Percentiles rank a stretch among this genome's conserved stretches.
Conservation (phyloP, 2,888 invertebrate genomes). For the Aleiodes leptofemur region DNA sequence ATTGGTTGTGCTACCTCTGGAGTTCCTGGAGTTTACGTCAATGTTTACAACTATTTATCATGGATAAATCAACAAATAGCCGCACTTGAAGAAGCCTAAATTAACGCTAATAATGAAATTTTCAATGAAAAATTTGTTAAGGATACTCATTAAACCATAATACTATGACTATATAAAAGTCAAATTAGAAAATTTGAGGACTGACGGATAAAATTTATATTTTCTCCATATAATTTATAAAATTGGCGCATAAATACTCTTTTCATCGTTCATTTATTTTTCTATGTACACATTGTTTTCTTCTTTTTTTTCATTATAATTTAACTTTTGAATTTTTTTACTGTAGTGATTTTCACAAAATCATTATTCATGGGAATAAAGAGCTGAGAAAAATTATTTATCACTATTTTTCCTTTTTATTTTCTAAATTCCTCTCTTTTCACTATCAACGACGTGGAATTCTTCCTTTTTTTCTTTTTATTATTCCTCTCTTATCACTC, state of each 20-base stretch:
- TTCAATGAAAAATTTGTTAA: not conserved
- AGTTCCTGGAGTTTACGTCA: conserved; percentile 87
- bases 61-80: conserved; percentile 71
- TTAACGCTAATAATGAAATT: not conserved
- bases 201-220: conserved; percentile 62
- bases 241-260: conserved; percentile 61
- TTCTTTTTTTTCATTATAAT: conserved; percentile 38
- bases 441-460: conserved; percentile 11
- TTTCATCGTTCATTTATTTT: conserved; percentile 1
- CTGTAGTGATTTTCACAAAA: conserved; percentile 29
- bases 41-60: conserved; percentile 81
- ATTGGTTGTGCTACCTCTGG: conserved; percentile 83
- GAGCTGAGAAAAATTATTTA: conserved; percentile 22
- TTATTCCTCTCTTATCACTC: conserved; percentile 14
- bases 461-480: not conserved
- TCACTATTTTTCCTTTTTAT: conserved; percentile 18
- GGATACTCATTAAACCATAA: conserved; percentile 2
- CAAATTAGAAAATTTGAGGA: conserved; percentile 27
- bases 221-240: conserved; percentile 56
- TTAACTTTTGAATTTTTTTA: conserved; percentile 6
- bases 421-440: conserved; percentile 35
- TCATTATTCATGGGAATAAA: conserved; percentile 21
- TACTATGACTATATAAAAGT: not conserved
- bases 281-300: not conserved
- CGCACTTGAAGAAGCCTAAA: not conserved